Evolutionary conservation across 2,888 invertebrate genomes (phyloP).

Genomic region (Leptarthrus brevirostris): DNA sequence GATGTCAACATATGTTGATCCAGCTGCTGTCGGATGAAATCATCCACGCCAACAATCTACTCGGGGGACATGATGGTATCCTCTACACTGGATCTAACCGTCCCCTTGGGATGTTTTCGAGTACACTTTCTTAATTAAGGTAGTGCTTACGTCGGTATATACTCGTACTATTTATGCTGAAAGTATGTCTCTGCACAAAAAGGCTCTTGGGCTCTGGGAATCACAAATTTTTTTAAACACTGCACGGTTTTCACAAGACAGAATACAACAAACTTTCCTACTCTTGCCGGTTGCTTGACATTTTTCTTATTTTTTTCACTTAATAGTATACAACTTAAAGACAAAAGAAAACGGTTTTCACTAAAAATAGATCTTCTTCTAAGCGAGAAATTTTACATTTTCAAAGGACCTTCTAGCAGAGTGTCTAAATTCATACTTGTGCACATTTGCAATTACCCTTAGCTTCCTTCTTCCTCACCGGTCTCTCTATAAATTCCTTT

Average conservation of each 20-base stretch:
- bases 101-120: constrained; percentile 32
- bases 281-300: background rate
- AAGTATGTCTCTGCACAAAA: constrained; percentile 35
- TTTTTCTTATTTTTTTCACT: constrained; percentile 3
- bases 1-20: constrained; percentile 45
- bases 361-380: constrained; percentile 21
- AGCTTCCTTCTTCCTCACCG: background rate
- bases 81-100: constrained; percentile 30
- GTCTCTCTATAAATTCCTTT: background rate
- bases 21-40: constrained; percentile 46
- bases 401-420: constrained; percentile 26
- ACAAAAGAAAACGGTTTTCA: constrained; percentile 14
- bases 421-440: constrained; percentile 30
- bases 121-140: constrained; percentile 40
- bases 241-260: constrained; percentile 20
- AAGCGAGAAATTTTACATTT: background rate
- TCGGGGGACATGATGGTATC: constrained; percentile 36
- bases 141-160: constrained; percentile 34
- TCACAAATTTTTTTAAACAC: constrained; percentile 37
- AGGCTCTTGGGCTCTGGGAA: background rate
- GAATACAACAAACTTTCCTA: background rate
- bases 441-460: constrained; percentile 27
- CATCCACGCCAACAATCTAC: constrained; percentile 29
- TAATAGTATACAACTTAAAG: constrained; percentile 27
- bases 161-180: constrained; percentile 21